A percentile compares a stretch with the other conserved stretches of the same genome.
Evolutionary conservation across 1,140 invertebrate genomes (phyloP).

Genomic region (Ectropis grisescens): DNA sequence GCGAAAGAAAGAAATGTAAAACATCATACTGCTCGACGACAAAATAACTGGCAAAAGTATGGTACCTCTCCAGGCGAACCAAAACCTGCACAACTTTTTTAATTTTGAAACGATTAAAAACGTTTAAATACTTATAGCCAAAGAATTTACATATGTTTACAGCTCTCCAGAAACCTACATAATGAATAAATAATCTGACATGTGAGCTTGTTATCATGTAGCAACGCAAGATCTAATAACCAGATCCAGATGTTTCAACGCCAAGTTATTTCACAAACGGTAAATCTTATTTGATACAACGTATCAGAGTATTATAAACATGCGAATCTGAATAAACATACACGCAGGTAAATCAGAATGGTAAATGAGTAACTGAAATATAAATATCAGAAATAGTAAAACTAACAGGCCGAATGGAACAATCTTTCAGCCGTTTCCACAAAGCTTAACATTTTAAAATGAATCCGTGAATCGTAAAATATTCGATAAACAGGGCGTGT

Average conservation of each 20-base stretch:
- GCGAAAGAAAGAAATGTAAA: no score
- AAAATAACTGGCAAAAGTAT: no score
- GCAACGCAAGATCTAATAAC: conserved; percentile 21
- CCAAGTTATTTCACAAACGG: conserved; percentile 48
- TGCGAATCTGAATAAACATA: conserved; percentile 57
- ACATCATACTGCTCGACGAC: no score
- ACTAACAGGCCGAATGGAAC: conserved; percentile 52
- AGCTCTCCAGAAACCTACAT: no score
- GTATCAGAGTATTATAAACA: conserved; percentile 64
- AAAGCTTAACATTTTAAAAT: conserved; percentile 65
- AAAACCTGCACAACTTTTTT: no score
- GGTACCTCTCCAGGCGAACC: no score
- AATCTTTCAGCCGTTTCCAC: conserved; percentile 55
- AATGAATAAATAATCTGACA: conserved; percentile 8
- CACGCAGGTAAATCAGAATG: conserved; percentile 61
- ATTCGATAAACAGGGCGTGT: conserved; percentile 64
- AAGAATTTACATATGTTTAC: no score
- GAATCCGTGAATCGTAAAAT: conserved; percentile 64
- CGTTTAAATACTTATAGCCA: no score
- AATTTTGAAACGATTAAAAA: no score
- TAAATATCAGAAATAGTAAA: conserved; percentile 63
- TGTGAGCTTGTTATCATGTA: conserved; percentile 8
- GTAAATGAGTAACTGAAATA: conserved; percentile 65
- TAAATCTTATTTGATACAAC: conserved; percentile 64
- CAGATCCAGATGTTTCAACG: conserved; percentile 47